These are phyloP conservation scores for Neosalanx taihuensis DNA, from an alignment of 2,797 vertebrate genomes.

Conservation along the genomic window DNA sequence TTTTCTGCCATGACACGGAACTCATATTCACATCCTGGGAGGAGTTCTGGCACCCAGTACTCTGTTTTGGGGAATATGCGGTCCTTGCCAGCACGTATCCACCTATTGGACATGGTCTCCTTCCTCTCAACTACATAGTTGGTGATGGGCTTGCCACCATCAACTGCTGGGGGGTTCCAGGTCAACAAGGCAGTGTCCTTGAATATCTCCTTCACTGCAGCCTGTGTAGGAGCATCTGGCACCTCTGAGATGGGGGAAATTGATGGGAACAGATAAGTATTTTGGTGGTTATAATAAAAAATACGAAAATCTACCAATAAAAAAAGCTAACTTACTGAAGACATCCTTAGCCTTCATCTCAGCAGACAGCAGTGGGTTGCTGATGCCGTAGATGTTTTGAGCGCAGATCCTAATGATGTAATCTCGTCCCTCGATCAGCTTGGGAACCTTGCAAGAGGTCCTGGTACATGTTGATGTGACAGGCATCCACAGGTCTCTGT, in stretches of 20 bases:
- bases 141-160: constrained; percentile 96
- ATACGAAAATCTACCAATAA: neutral
- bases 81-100: constrained; percentile 86
- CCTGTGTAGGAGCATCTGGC: constrained; percentile 92
- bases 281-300: neutral
- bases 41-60: constrained; percentile 89
- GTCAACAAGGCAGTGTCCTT: constrained; percentile 88
- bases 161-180: constrained; percentile 89
- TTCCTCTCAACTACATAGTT: constrained; percentile 96
- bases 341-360: constrained; percentile 91
- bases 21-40: constrained; percentile 95
- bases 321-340: constrained; percentile 83
- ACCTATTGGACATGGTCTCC: constrained; percentile 92
- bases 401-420: constrained; percentile 95
- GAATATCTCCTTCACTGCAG: constrained; percentile 86
- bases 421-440: constrained; percentile 93
- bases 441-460: constrained; percentile 89
- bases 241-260: constrained; percentile 75
- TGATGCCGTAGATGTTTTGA: constrained; percentile 95
- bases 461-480: constrained; percentile 90
- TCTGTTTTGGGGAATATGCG: constrained; percentile 84
- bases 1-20: constrained; percentile 98
- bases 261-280: neutral
- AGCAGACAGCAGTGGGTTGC: constrained; percentile 89
- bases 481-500: constrained; percentile 97